These are phyloP conservation scores for human DNA, from an alignment of 2,113 vertebrate genomes.

Conservation along the genomic window GRCh38 chr18:31722501-31723000, in stretches of 20 bases:
- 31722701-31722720: not conserved
- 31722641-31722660: not conserved
- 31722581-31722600: rapidly evolving
- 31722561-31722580: not conserved
- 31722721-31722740: not conserved
- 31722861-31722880: not conserved
- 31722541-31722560: not conserved
- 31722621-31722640: not conserved
- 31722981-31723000: constrained; percentile 7
- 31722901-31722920: not conserved
- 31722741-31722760: not conserved
- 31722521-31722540: not conserved
- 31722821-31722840: not conserved
- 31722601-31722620: not conserved
- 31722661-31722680: not conserved
- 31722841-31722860: not conserved
- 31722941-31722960: not conserved
- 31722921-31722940: not conserved
- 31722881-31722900: not conserved
- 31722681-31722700: not conserved
- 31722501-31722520: too few relatives aligned
- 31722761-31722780: not conserved
- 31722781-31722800: not conserved
- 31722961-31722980: not conserved
- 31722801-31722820: not conserved